Evolutionary conservation across 1,140 invertebrate genomes (phyloP).

Genomic region (Zaprionus tsacasi): DNA sequence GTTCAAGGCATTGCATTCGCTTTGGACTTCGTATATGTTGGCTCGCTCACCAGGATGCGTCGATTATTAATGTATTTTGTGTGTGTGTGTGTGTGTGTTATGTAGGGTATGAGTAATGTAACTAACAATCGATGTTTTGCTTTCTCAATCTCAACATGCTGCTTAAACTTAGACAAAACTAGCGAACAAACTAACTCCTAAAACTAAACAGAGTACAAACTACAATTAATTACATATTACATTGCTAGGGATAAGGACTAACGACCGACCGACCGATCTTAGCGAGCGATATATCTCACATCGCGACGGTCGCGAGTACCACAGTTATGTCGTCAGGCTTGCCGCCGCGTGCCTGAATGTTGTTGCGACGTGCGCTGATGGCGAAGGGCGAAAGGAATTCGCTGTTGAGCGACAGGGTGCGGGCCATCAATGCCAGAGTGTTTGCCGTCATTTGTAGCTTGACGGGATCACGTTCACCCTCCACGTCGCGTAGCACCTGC

Average conservation of each 20-base stretch:
- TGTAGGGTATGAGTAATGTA: constrained; percentile 20
- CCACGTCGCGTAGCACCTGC: constrained; percentile 84
- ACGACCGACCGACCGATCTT: constrained; percentile 13
- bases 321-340: constrained; percentile 99
- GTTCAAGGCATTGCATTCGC: constrained; percentile 52
- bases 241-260: constrained; percentile 47
- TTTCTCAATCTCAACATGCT: constrained; percentile 69
- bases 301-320: constrained; percentile 94
- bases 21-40: constrained; percentile 40
- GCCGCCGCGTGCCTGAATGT: constrained; percentile 96
- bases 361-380: constrained; percentile 94
- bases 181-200: constrained; percentile 69
- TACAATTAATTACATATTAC: constrained; percentile 75
- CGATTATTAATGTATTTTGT: constrained; percentile 35
- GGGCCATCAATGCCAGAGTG: constrained; percentile 96
- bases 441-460: constrained; percentile 95
- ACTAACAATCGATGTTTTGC: constrained; percentile 61
- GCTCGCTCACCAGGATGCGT: constrained; percentile 71
- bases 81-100: constrained; percentile 21
- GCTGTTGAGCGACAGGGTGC: constrained; percentile 95
- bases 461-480: constrained; percentile 89
- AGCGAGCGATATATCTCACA: constrained; percentile 85
- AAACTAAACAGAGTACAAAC: constrained; percentile 72
- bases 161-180: constrained; percentile 76
- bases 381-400: constrained; percentile 98